Conservation (phyloP, 2,113 vertebrate species). For the Scartelaos histophorus region DNA sequence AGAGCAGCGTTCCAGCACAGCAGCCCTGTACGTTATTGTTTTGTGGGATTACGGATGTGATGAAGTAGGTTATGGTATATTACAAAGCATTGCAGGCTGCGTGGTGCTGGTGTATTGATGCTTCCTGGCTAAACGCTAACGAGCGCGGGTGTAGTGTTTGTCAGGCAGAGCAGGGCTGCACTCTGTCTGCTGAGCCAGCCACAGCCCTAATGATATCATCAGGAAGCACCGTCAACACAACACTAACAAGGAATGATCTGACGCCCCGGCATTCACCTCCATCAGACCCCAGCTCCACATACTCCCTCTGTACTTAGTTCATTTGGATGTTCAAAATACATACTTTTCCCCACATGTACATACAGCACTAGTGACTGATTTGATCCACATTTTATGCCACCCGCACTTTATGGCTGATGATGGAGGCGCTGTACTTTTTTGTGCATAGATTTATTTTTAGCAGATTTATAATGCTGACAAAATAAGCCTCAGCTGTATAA, state of each 20-base stretch:
- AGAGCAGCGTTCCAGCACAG: conserved; percentile 55
- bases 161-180: conserved; percentile 64
- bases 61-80: conserved; percentile 59
- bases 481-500: too few relatives aligned
- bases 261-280: conserved; percentile 53
- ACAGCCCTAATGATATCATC: conserved; percentile 75
- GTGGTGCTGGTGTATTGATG: conserved; percentile 59
- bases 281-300: conserved; percentile 3
- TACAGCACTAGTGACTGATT: conserved; percentile 44
- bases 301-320: not conserved
- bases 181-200: conserved; percentile 74
- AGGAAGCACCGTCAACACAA: conserved; percentile 62
- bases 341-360: conserved; percentile 10
- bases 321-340: conserved; percentile 14
- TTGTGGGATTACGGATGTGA: conserved; percentile 46
- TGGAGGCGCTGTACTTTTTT: conserved; percentile 22
- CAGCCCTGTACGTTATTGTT: conserved; percentile 60
- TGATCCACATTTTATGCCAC: conserved; percentile 39
- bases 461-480: too few relatives aligned
- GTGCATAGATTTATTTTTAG: not conserved
- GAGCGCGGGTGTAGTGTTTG: conserved; percentile 66
- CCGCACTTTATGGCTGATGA: conserved; percentile 23
- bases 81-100: conserved; percentile 56
- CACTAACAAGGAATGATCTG: conserved; percentile 71
- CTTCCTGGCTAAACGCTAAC: conserved; percentile 66